Conservation (phyloP, 2,888 invertebrate genomes). For the Acanthosepion esculentum region DNA sequence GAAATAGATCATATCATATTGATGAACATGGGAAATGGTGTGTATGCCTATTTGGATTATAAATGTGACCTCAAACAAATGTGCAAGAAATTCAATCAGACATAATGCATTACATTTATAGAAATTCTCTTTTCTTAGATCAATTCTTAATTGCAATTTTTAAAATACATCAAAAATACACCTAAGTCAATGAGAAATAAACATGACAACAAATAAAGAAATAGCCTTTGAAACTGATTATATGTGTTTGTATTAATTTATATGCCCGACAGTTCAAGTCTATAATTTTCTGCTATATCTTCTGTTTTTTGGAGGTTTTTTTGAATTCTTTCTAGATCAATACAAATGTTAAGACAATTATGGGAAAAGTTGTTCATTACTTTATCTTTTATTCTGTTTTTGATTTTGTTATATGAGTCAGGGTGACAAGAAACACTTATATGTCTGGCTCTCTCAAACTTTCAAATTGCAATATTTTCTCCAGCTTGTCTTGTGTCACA, state of each 20-base stretch:
- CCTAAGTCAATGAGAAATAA: not conserved
- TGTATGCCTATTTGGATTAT: too few relatives aligned
- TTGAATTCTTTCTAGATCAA: not conserved
- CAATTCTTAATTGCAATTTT: not conserved
- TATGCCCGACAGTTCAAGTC: not conserved
- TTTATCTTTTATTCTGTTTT: not conserved
- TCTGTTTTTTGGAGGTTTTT: not conserved
- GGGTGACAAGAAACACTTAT: not conserved
- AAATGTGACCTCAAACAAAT: not conserved
- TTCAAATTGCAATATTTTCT: not conserved
- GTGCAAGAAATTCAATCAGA: not conserved
- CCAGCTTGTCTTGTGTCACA: not conserved
- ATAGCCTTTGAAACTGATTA: not conserved
- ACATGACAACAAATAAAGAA: not conserved
- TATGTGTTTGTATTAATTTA: not conserved
- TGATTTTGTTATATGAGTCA: not conserved
- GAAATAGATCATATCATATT: too few relatives aligned
- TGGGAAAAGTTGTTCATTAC: not conserved
- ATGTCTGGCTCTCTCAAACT: not conserved
- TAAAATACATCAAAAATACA: not conserved
- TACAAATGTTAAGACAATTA: not conserved
- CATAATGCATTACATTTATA: not conserved
- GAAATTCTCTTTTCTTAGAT: not conserved
- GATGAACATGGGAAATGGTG: too few relatives aligned
- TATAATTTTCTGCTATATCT: constrained; percentile 16